Conservation (phyloP, 1,140 invertebrate genomes). For the Eumeta japonica region DNA sequence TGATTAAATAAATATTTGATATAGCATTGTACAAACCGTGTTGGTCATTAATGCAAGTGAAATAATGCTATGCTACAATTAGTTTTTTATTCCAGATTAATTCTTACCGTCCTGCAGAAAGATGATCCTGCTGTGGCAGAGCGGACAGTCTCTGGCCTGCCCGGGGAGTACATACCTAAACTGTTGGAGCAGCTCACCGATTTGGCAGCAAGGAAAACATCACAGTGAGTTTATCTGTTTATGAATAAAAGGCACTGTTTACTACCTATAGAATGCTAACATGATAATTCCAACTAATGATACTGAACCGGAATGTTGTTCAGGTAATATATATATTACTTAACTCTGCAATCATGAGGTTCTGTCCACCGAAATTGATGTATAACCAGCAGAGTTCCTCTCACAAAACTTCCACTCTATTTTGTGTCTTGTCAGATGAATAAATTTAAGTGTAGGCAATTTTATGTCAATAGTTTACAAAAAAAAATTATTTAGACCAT, state of each 20-base stretch:
- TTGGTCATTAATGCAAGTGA: too few species aligned
- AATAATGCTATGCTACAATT: constrained; percentile 5
- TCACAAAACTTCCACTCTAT: too few species aligned
- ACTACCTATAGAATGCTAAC: neutral
- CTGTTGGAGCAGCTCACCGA: constrained; percentile 36
- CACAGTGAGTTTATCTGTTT: constrained; percentile 31
- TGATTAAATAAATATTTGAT: neutral
- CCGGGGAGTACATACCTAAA: constrained; percentile 30
- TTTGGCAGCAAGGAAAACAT: constrained; percentile 39
- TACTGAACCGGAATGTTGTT: too few species aligned
- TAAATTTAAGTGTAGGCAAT: too few species aligned
- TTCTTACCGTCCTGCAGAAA: constrained; percentile 42
- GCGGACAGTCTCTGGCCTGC: constrained; percentile 30
- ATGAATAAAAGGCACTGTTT: neutral
- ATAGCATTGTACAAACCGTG: too few species aligned
- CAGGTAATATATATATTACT: too few species aligned
- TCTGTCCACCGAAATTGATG: too few species aligned
- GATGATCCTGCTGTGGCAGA: constrained; percentile 28
- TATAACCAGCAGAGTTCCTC: too few species aligned
- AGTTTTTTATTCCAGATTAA: constrained; percentile 28
- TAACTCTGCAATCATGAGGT: too few species aligned
- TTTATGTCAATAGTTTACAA: too few species aligned
- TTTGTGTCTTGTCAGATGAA: too few species aligned
- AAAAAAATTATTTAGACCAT: too few species aligned
- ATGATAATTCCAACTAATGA: neutral